Percentiles rank a stretch among this genome's conserved stretches.
These are phyloP conservation scores for Onthophagus taurus DNA, from an alignment of 1,140 invertebrate genomes.

Conservation along the genomic window DNA sequence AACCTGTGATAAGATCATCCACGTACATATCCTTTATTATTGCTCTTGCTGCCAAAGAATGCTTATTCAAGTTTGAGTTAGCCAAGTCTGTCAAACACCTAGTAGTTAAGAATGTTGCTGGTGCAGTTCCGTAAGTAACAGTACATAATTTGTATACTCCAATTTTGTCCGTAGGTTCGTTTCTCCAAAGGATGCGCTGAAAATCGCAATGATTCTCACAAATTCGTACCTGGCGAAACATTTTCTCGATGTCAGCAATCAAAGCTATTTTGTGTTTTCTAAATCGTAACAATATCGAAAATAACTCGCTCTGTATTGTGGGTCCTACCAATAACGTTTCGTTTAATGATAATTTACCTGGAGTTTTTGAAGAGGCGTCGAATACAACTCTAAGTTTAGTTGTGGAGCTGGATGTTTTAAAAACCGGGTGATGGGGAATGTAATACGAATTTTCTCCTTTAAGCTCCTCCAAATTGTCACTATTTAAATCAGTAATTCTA, in stretches of 20 bases:
- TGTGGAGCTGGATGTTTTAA: constrained; percentile 26
- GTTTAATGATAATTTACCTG: constrained; percentile 23
- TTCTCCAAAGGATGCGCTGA: constrained; percentile 37
- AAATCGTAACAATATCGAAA: constrained; percentile 35
- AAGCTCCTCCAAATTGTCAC: too few species aligned
- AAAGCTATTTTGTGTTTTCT: constrained; percentile 30
- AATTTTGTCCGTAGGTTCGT: constrained; percentile 11
- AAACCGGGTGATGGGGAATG: constrained; percentile 31
- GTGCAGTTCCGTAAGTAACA: constrained; percentile 17
- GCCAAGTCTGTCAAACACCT: too few species aligned
- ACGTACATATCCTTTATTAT: constrained; percentile 28
- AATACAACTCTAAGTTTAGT: constrained; percentile 30
- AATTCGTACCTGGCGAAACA: constrained; percentile 34
- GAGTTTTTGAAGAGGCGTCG: constrained; percentile 20
- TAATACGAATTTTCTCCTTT: constrained; percentile 4
- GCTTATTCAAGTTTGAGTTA: too few species aligned
- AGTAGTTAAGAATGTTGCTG: constrained; percentile 21
- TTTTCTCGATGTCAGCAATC: constrained; percentile 36
- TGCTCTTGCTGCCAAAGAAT: constrained; percentile 12
- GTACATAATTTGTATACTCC: constrained; percentile 16
- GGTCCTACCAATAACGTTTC: constrained; percentile 20
- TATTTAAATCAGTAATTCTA: too few species aligned
- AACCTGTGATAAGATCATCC: constrained; percentile 26
- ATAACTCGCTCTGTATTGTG: constrained; percentile 20
- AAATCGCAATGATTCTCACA: constrained; percentile 17